Base-by-base conservation (phyloP, 1,140 invertebrate species). In the Neuroterus valhalla region DNA sequence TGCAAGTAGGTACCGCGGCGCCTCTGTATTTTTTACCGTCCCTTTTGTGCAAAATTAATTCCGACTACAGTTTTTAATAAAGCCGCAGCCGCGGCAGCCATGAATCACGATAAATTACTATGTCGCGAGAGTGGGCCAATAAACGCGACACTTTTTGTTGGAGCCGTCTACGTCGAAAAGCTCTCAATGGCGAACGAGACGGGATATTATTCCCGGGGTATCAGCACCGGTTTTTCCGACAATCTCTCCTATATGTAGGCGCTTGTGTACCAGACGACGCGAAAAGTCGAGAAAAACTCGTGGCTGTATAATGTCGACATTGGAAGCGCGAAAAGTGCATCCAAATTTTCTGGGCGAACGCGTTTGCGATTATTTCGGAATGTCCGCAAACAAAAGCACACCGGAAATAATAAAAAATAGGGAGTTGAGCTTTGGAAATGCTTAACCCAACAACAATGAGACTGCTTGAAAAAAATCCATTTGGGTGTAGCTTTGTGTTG, bases 121-220 rank as follows among this genome's bases (percentile, higher is more conserved):
- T 75, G 79, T 78, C 79, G 77, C 78, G 75, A 78, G 76, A 46
- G 74, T 76, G 74, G 75, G 73, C 76, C 79, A 80, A 80, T 80
- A 80, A 80, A 80, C 74, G 79, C 78, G 77, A 80, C 79, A 80
- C 76, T 80, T 80, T 80, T 80, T 80, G 76, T 78, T 76, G 68
- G 55, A 74, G 72, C 72, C 76, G 78, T 74, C 74, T 72, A 80
- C 76, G 76, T 76, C 76, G 72, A 80, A 80, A 80, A 80, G 79
- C 79, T 80, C 79, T 80, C 79, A 80, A 80, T 80, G 72, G 76
- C 71, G 70, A 80, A 72, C 76, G 78, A 78, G 71, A 78, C 21
- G 55, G 55, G 55, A 62, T 62, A 62, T 62, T 62, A 62, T 62
- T 62, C 55, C 23, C 55, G 12, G 23, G 55, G 26, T 62, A 62